phyloP scores from a whole-genome alignment of 2,113 vertebrate species.

The Panthera tigris region DNA sequence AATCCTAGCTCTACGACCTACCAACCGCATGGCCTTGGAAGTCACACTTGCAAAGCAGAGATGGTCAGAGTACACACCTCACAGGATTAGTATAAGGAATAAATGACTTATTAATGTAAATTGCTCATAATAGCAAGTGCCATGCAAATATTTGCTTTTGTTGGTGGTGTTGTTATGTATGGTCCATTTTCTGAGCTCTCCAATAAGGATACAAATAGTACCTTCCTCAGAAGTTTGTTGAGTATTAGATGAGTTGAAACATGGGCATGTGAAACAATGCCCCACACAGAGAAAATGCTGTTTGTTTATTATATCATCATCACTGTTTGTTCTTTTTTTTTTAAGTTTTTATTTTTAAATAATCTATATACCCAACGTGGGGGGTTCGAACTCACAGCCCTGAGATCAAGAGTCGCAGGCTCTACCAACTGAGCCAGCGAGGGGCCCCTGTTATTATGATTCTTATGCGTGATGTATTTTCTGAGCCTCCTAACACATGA shows the following conservation, averaged over 20 bases:
- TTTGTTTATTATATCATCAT: background rate
- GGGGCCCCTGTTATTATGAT: background rate
- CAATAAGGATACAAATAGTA: background rate
- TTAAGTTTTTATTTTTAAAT: too few species aligned
- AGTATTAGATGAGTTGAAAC: slow-evolving; percentile 8
- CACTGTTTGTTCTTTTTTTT: background rate
- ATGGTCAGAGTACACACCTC: background rate
- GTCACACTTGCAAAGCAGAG: background rate
- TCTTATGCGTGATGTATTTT: background rate
- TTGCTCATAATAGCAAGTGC: background rate
- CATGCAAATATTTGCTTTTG: background rate
- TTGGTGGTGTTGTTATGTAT: background rate
- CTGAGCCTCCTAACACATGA: background rate
- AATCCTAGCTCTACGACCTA: background rate
- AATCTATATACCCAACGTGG: too few species aligned
- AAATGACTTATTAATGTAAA: background rate
- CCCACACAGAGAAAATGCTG: background rate
- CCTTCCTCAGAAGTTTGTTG: background rate
- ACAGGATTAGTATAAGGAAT: background rate
- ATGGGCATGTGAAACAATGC: background rate
- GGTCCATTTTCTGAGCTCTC: slow-evolving; percentile 26
- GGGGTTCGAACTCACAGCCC: too few species aligned
- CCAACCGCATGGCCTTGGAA: background rate
- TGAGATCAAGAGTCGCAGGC: too few species aligned
- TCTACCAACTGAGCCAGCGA: too few species aligned